These are phyloP conservation scores for Tenebrio molitor DNA, from an alignment of 1,140 invertebrate genomes.

Conservation along the genomic window DNA sequence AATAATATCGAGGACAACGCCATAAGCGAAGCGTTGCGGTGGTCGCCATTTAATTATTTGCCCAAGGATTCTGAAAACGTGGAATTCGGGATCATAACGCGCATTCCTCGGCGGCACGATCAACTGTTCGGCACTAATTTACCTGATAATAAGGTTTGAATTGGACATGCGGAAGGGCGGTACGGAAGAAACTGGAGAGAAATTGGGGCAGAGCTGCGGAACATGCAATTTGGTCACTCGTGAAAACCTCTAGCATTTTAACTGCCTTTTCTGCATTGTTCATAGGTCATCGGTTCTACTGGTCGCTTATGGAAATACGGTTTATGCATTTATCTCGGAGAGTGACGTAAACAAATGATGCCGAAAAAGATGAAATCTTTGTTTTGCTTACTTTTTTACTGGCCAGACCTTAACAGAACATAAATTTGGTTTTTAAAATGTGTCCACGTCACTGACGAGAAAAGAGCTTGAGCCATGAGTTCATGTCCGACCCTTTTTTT, in stretches of 20 bases:
- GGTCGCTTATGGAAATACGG: not conserved
- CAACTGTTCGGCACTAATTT: slow-evolving; percentile 7
- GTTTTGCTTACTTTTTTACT: too few relatives aligned
- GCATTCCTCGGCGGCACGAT: slow-evolving; percentile 6
- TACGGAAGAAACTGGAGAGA: not conserved
- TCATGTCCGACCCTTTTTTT: too few relatives aligned
- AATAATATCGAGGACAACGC: not conserved
- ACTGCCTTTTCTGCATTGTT: not conserved
- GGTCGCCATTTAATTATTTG: slow-evolving; percentile 12
- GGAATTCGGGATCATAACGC: slow-evolving; percentile 3
- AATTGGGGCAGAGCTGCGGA: not conserved
- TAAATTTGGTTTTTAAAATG: too few relatives aligned
- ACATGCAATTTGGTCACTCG: not conserved
- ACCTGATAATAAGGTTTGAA: not conserved
- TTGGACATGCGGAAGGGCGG: not conserved
- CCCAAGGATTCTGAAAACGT: not conserved
- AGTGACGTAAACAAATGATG: too few relatives aligned
- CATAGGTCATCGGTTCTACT: not conserved
- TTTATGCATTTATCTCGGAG: too few relatives aligned
- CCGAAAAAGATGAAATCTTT: not conserved
- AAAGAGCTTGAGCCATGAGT: too few relatives aligned
- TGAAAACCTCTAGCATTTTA: not conserved
- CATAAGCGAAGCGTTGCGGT: not conserved
- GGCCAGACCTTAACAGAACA: too few relatives aligned
- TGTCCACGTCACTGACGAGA: too few relatives aligned